Percentiles rank a stretch among this genome's conserved stretches.
Conservation (phyloP, 1,140 invertebrate genomes). For the Berghia stephanieae region DNA sequence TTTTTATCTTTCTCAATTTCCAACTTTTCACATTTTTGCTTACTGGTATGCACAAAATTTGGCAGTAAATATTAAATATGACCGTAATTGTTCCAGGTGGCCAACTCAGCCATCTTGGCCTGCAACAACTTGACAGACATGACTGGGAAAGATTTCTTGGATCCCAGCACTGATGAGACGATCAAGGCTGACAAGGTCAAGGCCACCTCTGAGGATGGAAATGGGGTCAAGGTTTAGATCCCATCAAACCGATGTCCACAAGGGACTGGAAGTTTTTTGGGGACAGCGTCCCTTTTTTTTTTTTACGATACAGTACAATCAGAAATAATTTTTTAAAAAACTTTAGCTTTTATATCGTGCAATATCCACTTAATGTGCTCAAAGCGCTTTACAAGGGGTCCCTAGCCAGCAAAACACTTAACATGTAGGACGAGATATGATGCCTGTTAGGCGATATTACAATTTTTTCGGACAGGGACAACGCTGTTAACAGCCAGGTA, state of each 20-base stretch:
- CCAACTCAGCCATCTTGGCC: constrained; percentile 42
- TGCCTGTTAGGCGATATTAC: not conserved
- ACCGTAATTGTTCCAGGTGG: too few relatives aligned
- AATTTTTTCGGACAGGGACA: too few relatives aligned
- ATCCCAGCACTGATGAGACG: constrained; percentile 47
- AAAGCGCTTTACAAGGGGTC: too few relatives aligned
- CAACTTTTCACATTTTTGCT: too few relatives aligned
- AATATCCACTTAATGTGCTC: too few relatives aligned
- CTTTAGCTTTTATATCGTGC: too few relatives aligned
- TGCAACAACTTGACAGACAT: constrained; percentile 48
- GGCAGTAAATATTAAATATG: too few relatives aligned
- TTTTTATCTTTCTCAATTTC: too few relatives aligned
- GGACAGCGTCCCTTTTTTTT: not conserved
- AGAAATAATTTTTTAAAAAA: not conserved
- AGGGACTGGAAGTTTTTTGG: not conserved
- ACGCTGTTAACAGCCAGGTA: too few relatives aligned
- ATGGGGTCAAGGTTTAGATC: not conserved
- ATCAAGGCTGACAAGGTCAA: constrained; percentile 33
- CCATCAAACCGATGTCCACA: too few relatives aligned
- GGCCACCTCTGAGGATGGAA: not conserved
- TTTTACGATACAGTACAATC: not conserved
- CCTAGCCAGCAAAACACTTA: too few relatives aligned
- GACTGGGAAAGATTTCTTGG: constrained; percentile 51
- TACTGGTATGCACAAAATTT: too few relatives aligned
- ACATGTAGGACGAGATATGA: not conserved